These are phyloP conservation scores for Malurus cyaneus DNA, from an alignment of 2,113 vertebrate species.

Conservation along the genomic window DNA sequence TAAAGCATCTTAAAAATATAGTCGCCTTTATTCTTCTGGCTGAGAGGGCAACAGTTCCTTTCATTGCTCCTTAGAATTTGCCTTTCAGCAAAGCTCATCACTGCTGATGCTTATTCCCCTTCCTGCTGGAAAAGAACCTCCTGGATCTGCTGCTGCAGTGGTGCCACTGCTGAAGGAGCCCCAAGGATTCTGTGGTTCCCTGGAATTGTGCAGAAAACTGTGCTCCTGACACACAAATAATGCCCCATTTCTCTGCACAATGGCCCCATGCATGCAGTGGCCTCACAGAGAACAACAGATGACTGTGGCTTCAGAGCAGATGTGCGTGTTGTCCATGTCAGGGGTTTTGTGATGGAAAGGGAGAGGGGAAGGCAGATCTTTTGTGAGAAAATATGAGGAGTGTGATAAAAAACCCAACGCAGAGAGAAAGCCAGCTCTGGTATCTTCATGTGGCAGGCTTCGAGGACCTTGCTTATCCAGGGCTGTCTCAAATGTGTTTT, in stretches of 20 bases:
- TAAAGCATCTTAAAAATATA: neutral
- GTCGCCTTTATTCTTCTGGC: neutral
- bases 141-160: neutral
- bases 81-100: neutral
- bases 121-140: neutral
- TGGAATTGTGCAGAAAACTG: neutral
- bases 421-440: neutral
- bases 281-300: constrained; percentile 1
- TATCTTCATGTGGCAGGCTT: neutral
- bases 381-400: neutral
- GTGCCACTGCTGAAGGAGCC: neutral
- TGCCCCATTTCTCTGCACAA: neutral
- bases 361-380: neutral
- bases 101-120: neutral
- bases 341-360: neutral
- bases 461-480: neutral
- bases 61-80: neutral
- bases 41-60: neutral
- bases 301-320: constrained; percentile 13
- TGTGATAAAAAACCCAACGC: neutral
- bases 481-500: neutral
- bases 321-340: neutral
- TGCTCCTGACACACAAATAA: neutral
- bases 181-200: neutral
- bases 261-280: neutral